Conservation (phyloP, 2,797 vertebrate genomes). For the Basileuterus tristriatus region DNA sequence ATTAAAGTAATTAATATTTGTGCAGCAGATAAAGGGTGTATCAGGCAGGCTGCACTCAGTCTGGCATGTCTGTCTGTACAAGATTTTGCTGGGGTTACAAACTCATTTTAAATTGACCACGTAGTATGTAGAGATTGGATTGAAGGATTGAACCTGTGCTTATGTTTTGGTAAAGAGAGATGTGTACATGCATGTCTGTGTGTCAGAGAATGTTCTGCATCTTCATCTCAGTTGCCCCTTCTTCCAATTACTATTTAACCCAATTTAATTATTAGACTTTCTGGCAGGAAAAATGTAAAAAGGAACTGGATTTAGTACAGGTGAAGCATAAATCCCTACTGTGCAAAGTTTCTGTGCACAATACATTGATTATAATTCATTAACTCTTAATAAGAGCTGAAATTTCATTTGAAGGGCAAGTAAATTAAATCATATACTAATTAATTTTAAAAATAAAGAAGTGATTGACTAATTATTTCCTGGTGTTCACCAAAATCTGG, state of each 20-base stretch:
- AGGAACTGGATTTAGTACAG: background rate
- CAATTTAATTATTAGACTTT: background rate
- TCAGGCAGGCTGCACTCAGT: background rate
- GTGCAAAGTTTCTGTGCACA: slow-evolving; percentile 20
- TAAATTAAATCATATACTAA: slow-evolving; percentile 67
- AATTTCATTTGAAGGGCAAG: slow-evolving; percentile 69
- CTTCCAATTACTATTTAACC: background rate
- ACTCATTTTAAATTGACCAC: background rate
- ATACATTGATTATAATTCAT: slow-evolving; percentile 35
- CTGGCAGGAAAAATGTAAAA: background rate
- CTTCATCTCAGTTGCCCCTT: background rate
- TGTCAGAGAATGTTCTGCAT: background rate
- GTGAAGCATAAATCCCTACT: background rate
- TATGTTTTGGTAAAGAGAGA: background rate
- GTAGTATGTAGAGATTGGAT: background rate
- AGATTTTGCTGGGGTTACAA: background rate
- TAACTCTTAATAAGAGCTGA: slow-evolving; percentile 63
- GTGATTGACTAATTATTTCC: slow-evolving; percentile 55
- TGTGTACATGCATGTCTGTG: accelerated
- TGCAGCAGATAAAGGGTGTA: background rate
- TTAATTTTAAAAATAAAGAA: slow-evolving; percentile 68
- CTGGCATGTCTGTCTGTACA: background rate
- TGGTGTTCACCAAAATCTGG: slow-evolving; percentile 26
- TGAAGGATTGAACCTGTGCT: background rate
- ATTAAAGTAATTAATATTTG: slow-evolving; percentile 23